Percentiles rank a stretch among this genome's conserved stretches.
These are phyloP conservation scores for Tiphia femorata DNA, from an alignment of 2,888 invertebrate genomes.

Conservation along the genomic window DNA sequence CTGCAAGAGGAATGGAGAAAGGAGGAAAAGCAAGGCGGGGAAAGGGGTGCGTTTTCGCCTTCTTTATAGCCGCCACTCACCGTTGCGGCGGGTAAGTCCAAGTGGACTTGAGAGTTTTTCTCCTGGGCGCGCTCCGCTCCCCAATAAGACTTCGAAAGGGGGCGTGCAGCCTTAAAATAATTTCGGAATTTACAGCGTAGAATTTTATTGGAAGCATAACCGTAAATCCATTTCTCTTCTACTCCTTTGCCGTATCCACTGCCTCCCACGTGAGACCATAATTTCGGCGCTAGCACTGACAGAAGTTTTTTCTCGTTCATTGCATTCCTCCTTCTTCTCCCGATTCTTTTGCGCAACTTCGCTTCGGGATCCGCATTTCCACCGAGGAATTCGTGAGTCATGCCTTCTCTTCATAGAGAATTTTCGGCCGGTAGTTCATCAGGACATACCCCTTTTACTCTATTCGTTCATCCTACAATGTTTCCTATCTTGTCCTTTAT, in stretches of 20 bases:
- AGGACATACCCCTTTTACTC: too few species aligned
- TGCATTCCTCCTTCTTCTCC: constrained; percentile 17
- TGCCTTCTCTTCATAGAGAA: not conserved
- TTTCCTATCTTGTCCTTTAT: too few species aligned
- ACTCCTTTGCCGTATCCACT: constrained; percentile 16
- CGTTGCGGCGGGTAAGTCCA: too few species aligned
- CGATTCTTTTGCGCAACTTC: constrained; percentile 8
- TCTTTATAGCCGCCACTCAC: not conserved
- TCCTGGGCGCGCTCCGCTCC: too few species aligned
- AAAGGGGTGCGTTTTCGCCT: not conserved
- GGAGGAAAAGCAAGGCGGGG: too few species aligned
- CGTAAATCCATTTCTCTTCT: constrained; percentile 25
- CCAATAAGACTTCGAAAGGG: too few species aligned
- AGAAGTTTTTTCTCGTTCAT: constrained; percentile 22
- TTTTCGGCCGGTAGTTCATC: not conserved
- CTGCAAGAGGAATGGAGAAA: too few species aligned
- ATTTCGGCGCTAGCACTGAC: constrained; percentile 14
- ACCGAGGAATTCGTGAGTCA: not conserved
- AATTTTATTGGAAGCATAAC: constrained; percentile 35
- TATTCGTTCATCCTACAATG: too few species aligned
- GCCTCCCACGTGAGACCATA: constrained; percentile 31
- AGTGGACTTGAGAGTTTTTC: too few species aligned
- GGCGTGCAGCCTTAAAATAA: constrained; percentile 40
- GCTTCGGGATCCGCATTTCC: constrained; percentile 21
- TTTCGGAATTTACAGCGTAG: constrained; percentile 26